Evolutionary conservation across 2,113 vertebrate species (phyloP).

Genomic region (Stegostoma tigrinum): DNA sequence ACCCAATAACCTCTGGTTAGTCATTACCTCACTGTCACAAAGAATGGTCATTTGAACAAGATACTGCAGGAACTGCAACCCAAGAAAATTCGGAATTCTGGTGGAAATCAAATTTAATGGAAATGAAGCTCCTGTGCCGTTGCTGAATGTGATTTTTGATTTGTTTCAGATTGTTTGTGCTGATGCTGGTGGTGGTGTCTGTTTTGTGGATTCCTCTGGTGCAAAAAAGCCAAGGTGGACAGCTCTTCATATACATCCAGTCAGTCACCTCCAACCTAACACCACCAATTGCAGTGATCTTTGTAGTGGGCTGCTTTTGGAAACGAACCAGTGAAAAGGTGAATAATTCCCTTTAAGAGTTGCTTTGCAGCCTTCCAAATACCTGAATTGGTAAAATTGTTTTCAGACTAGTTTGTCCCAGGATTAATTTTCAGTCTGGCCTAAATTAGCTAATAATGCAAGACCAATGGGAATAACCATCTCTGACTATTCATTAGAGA

Average conservation of each 20-base stretch:
- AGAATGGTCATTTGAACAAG: background rate
- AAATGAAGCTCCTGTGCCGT: background rate
- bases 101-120: background rate
- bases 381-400: background rate
- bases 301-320: constrained; percentile 90
- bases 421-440: background rate
- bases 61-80: background rate
- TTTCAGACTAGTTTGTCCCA: background rate
- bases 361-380: background rate
- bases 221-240: constrained; percentile 87
- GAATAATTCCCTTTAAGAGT: background rate
- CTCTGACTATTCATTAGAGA: background rate
- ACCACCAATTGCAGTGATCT: constrained; percentile 80
- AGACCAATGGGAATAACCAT: background rate
- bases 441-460: background rate
- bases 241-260: constrained; percentile 96
- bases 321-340: constrained; percentile 85
- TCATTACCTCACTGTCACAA: background rate
- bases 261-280: constrained; percentile 92
- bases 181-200: constrained; percentile 76
- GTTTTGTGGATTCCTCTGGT: constrained; percentile 93
- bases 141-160: background rate
- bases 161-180: constrained; percentile 72
- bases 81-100: background rate
- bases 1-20: background rate